Evolutionary conservation across 2,113 vertebrate species (phyloP).

Genomic region (Cinclus mexicanus): DNA sequence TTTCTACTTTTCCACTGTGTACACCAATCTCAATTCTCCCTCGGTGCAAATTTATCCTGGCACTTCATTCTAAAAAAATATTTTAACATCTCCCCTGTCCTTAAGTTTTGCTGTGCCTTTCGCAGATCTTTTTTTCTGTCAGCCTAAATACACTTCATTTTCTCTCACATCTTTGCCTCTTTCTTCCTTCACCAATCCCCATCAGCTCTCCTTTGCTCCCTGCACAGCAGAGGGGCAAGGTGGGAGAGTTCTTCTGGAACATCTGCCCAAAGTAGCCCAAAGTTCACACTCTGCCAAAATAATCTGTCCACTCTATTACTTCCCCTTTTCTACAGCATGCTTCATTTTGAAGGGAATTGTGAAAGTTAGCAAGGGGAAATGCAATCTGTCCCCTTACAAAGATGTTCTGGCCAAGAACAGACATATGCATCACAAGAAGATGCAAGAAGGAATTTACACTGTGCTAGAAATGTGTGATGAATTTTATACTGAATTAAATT

Average conservation of each 20-base stretch:
- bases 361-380: neutral
- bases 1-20: neutral
- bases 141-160: neutral
- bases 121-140: neutral
- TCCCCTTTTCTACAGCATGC: neutral
- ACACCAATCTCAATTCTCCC: neutral
- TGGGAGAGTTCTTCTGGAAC: neutral
- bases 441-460: neutral
- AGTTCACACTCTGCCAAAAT: neutral
- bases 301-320: neutral
- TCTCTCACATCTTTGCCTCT: neutral
- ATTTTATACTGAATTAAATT: conserved; percentile 42
- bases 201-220: neutral
- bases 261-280: neutral
- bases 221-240: no score
- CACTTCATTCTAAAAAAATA: neutral
- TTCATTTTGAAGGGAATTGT: neutral
- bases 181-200: neutral
- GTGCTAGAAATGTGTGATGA: neutral
- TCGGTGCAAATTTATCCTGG: neutral
- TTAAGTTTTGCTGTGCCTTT: neutral
- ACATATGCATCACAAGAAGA: neutral
- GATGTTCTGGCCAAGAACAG: neutral
- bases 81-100: neutral
- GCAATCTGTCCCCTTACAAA: neutral